These are phyloP conservation scores for Mimas tiliae DNA, from an alignment of 2,888 invertebrate species.

Conservation along the genomic window DNA sequence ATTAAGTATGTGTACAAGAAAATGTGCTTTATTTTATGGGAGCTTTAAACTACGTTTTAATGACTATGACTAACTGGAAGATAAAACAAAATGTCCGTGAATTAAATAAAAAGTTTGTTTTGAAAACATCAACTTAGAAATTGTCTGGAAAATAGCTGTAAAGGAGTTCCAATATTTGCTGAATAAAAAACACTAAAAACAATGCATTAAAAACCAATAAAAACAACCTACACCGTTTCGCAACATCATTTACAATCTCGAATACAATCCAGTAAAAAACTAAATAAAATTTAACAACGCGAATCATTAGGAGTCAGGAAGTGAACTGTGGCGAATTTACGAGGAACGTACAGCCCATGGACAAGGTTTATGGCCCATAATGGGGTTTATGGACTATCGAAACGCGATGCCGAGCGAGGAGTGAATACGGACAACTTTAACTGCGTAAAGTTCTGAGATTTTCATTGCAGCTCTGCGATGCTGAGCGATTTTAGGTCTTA, in stretches of 20 bases:
- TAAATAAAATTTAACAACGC: constrained; percentile 39
- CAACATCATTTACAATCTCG: constrained; percentile 23
- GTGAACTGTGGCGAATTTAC: constrained; percentile 47
- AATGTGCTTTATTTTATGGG: background rate
- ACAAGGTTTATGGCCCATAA: constrained; percentile 60
- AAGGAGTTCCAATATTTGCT: background rate
- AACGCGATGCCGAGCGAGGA: constrained; percentile 46
- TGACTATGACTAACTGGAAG: background rate
- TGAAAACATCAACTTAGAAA: too few relatives aligned
- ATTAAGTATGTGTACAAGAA: background rate
- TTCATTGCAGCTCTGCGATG: constrained; percentile 30
- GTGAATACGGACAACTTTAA: constrained; percentile 30
- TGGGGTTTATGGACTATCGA: constrained; percentile 55
- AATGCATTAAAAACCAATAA: background rate
- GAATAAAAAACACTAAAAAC: background rate
- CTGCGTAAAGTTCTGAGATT: constrained; percentile 36
- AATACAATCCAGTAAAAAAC: constrained; percentile 21
- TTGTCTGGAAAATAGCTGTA: background rate
- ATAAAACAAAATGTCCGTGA: too few relatives aligned
- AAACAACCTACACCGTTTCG: too few relatives aligned
- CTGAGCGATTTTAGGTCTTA: background rate
- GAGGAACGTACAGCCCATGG: constrained; percentile 49
- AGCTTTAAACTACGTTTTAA: background rate
- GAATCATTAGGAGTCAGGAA: constrained; percentile 42
- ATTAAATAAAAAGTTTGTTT: too few relatives aligned